Evolutionary conservation across 2,113 vertebrate species (phyloP), one percentile per base, ranked within the genome.

Genomic region (Puma concolor): DNA sequence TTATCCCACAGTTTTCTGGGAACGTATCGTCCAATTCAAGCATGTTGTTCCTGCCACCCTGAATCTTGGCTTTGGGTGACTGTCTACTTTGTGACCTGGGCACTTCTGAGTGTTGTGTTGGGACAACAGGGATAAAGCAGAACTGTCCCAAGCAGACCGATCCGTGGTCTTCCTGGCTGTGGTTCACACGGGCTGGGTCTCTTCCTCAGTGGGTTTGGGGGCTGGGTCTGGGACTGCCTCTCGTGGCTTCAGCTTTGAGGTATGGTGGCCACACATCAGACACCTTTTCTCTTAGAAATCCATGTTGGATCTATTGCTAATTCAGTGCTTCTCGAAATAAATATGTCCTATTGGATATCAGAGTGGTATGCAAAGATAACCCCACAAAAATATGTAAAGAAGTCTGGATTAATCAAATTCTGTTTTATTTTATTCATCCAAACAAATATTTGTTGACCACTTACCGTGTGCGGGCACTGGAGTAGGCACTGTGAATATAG

Each of bases 341-440:
- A 69, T 67, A 48, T 69, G 38, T 95, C 38, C 41, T 69, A 5
- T 38, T 83, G 88, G 38, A 31, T 92, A 38, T 88, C 69, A 88
- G 36, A 63, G 16, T 38, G 54, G 71, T 48, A 48, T 16, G 4
- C 31, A 88, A 92, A 92, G 50, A 60, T 54, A 69, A 33, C 50
- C 83, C 60, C 50, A 77, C 29, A 71, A 79, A 54, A 89, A 84
- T 52, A 88, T 29, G 33, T 36, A 95, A 48, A 72, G 41, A 17
- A 38, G 6, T 63, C 76, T 52, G 83, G 33, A 60, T 63, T 76
- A 77, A 60, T 69, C 29, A 25, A 23, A 31, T 94, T 93, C 63
- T 72, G 23, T 81, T 86, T 91, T 66, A 57, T 50, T 92, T 76
- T 71, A 74, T 91, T 82, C n/a, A 69, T 76, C 69, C 82, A 83